Base-by-base conservation (phyloP, 2,113 vertebrate species). In the Epinephelus cyanopodus region DNA sequence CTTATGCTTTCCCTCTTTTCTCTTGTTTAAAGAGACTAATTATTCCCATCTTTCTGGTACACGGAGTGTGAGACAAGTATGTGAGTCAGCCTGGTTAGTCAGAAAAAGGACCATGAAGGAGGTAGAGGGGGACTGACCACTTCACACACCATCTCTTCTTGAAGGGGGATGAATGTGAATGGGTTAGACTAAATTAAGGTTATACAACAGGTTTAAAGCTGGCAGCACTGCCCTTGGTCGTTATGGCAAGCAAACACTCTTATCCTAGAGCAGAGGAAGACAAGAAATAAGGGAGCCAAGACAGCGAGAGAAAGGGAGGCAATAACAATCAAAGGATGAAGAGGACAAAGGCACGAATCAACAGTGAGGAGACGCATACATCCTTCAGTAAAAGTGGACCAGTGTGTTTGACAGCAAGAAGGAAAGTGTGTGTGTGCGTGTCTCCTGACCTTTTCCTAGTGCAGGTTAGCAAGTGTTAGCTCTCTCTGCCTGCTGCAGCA, bases 401-500 rank as follows among this genome's bases (percentile, higher is more conserved):
- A 33, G 79, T 89, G 89, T 39, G 12, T 85, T 80, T 74, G 77
- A 90, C 82, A 90, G 68, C 17, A 64, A 69, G 66, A 50, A 74
- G 54, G 1, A 21, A 52, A 27, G 57, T 64, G 33, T 50, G 47
- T 27, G 57, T 60, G 77, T 63, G 23, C 0, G 5, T 8, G 62
- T 73, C 63, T 85, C 52, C 52, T 89, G 81, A 92, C 89, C 85
- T 92, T 92, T 93, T 84, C 74, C 70, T 58, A 21, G 70, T 60
- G 72, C 62, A 80, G 81, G 89, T 88, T 90, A 89, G 53, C 17
- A 27, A 84, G 66, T 18, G 82, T 76, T 84, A 47, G 76, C 60
- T 57, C 72, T 83, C 69, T 62, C 57, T 85, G 90, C 82, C 70
- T 82, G 62, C 81, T 88, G 86, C 90, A 82, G 85, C 84, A 64